These are phyloP conservation scores for Cydia strobilella DNA, from an alignment of 1,140 invertebrate genomes.

Conservation along the genomic window DNA sequence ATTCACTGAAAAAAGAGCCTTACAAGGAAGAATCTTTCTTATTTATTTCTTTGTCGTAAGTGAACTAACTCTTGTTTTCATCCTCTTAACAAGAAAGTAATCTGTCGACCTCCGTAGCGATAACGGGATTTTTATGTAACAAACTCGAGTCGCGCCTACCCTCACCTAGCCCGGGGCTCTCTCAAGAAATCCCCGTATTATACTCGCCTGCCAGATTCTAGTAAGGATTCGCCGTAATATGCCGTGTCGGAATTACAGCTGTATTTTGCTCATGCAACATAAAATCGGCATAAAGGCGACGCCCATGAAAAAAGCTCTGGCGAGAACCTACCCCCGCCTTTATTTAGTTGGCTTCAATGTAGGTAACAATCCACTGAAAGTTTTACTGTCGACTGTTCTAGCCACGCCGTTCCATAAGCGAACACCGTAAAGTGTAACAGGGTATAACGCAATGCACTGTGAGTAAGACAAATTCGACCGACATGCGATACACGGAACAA, in stretches of 20 bases:
- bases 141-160: constrained; percentile 75
- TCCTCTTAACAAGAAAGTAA: constrained; percentile 78
- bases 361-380: constrained; percentile 67
- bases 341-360: constrained; percentile 64
- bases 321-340: constrained; percentile 53
- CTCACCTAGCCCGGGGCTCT: constrained; percentile 72
- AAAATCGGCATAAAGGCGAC: constrained; percentile 70
- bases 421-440: constrained; percentile 50
- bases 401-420: constrained; percentile 58
- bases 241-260: constrained; percentile 71
- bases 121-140: constrained; percentile 79
- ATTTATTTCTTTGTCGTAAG: constrained; percentile 67
- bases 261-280: constrained; percentile 70
- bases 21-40: constrained; percentile 52
- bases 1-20: constrained; percentile 39
- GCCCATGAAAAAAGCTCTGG: constrained; percentile 52
- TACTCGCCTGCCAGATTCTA: constrained; percentile 57
- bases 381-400: constrained; percentile 63
- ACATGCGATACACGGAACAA: constrained; percentile 42
- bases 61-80: constrained; percentile 72
- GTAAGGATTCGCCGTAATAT: constrained; percentile 71
- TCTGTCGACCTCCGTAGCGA: constrained; percentile 72
- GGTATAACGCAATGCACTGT: constrained; percentile 50
- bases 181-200: constrained; percentile 69
- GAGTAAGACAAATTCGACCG: constrained; percentile 51